These are phyloP conservation scores for Leistus spinibarbis DNA, from an alignment of 2,888 invertebrate genomes.

Conservation along the genomic window DNA sequence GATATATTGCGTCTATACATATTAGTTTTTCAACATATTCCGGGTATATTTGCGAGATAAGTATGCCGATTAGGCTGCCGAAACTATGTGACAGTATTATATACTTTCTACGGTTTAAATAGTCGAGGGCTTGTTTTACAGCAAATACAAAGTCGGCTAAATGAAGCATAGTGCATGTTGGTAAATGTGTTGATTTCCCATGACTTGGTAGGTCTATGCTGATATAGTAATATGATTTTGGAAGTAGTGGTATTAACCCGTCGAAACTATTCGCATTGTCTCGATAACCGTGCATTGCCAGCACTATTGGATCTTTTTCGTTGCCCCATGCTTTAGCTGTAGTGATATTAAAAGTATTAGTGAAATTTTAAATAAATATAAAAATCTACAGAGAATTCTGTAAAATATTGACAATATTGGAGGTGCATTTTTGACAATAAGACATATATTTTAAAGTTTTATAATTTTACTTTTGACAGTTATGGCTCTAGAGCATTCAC, in stretches of 20 bases:
- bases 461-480: no score
- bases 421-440: no score
- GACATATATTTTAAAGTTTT: no score
- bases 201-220: no score
- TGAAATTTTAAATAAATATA: neutral
- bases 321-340: constrained; percentile 65
- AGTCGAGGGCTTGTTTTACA: constrained; percentile 48
- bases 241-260: constrained; percentile 58
- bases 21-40: constrained; percentile 56
- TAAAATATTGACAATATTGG: no score
- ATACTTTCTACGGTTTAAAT: constrained; percentile 50
- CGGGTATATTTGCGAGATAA: constrained; percentile 56
- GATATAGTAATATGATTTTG: constrained; percentile 56
- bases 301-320: constrained; percentile 58
- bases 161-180: constrained; percentile 52
- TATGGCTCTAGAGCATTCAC: no score
- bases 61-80: constrained; percentile 54
- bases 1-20: constrained; percentile 55
- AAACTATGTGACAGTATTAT: constrained; percentile 55
- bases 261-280: constrained; percentile 63
- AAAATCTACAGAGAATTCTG: no score
- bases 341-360: constrained; percentile 39
- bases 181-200: constrained; percentile 64
- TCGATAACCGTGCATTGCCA: constrained; percentile 61
- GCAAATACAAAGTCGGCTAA: constrained; percentile 56